phyloP scores from a whole-genome alignment of 2,888 invertebrate genomes.

The Dryomyza anilis region DNA sequence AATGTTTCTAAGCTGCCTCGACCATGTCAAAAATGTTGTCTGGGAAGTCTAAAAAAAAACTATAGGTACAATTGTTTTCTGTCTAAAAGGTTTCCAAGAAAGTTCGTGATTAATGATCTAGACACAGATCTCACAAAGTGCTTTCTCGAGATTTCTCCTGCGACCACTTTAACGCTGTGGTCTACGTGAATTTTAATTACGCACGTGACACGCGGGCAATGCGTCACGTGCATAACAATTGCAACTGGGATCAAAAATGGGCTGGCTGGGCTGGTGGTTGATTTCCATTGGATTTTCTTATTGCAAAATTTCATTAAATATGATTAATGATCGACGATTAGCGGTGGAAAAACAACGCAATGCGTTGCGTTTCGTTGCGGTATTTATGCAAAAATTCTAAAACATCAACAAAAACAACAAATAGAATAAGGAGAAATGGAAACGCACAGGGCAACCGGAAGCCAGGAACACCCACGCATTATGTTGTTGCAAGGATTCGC shows the following conservation, averaged over 20 bases:
- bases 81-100: not conserved
- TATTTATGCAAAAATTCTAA: constrained; percentile 28
- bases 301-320: constrained; percentile 57
- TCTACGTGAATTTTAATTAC: constrained; percentile 54
- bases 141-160: not conserved
- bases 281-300: not conserved
- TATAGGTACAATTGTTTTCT: not conserved
- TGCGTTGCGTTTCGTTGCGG: constrained; percentile 3
- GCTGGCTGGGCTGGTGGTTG: not conserved
- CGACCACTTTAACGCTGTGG: constrained; percentile 12
- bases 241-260: constrained; percentile 26
- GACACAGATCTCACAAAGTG: not conserved
- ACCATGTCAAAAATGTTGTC: too few relatives aligned
- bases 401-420: constrained; percentile 17
- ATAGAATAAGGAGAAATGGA: constrained; percentile 8
- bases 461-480: constrained; percentile 19
- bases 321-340: constrained; percentile 58
- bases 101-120: constrained; percentile 22
- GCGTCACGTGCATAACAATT: constrained; percentile 41
- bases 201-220: constrained; percentile 48
- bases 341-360: constrained; percentile 17
- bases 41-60: not conserved
- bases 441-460: not conserved
- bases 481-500: constrained; percentile 10
- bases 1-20: too few relatives aligned